phyloP scores from a whole-genome alignment of 2,888 invertebrate genomes.

The Drosophila peninsularis region DNA sequence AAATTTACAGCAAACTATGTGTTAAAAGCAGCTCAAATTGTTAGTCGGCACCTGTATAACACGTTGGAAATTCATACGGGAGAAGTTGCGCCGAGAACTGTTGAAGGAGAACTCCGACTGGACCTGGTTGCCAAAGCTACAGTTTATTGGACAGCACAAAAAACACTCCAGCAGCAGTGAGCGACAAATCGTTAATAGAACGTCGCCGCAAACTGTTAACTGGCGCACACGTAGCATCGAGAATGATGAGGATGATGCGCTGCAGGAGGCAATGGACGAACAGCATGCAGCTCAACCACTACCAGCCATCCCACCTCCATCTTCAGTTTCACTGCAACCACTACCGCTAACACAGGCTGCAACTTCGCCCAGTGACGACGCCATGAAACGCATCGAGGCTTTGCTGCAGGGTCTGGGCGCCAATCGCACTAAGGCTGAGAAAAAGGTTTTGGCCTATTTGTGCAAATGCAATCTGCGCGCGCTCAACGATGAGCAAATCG shows the following conservation, averaged over 20 bases:
- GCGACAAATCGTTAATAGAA: neutral
- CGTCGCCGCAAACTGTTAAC: slow-evolving; percentile 9
- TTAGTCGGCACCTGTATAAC: slow-evolving; percentile 69
- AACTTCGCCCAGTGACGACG: slow-evolving; percentile 24
- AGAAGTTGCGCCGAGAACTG: slow-evolving; percentile 68
- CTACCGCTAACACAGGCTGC: neutral
- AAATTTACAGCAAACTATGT: neutral
- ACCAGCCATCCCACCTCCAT: neutral
- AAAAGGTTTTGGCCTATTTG: slow-evolving; percentile 77
- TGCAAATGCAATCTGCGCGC: slow-evolving; percentile 79
- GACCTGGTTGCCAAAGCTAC: slow-evolving; percentile 65
- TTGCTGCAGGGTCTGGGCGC: slow-evolving; percentile 75
- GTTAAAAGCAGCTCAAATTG: neutral
- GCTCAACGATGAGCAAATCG: slow-evolving; percentile 75
- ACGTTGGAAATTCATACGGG: slow-evolving; percentile 74
- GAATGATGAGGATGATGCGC: slow-evolving; percentile 73
- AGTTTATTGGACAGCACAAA: slow-evolving; percentile 52
- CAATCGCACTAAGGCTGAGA: slow-evolving; percentile 80
- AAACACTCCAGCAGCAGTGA: neutral
- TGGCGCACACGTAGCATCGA: slow-evolving; percentile 57
- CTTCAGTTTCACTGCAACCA: neutral
- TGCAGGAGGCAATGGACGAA: slow-evolving; percentile 82
- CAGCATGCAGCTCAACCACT: slow-evolving; percentile 34
- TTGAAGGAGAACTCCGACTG: slow-evolving; percentile 64
- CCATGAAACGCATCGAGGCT: slow-evolving; percentile 74